These are phyloP conservation scores for Minunthozetes semirufus DNA, from an alignment of 2,888 invertebrate genomes.

Conservation along the genomic window DNA sequence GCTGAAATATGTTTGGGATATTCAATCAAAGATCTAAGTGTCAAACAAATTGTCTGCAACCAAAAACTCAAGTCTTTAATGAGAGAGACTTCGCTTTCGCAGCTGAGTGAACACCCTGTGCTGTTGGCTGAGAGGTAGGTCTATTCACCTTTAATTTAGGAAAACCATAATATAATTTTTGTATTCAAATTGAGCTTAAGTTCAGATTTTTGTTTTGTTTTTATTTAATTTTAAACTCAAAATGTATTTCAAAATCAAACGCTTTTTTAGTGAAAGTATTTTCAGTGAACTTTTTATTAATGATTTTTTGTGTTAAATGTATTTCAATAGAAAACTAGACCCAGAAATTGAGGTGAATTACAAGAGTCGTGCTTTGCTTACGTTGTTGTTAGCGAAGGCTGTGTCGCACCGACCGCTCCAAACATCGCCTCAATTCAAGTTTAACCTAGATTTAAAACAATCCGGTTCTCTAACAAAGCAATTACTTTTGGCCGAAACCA, in stretches of 20 bases:
- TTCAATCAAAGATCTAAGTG: neutral
- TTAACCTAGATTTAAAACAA: neutral
- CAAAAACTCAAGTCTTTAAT: neutral
- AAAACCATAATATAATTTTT: neutral
- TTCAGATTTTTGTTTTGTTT: neutral
- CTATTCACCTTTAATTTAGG: neutral
- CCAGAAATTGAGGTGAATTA: conserved; percentile 15
- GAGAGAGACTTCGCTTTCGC: neutral
- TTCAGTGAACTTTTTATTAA: neutral
- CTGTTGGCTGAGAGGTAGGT: neutral
- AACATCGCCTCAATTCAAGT: conserved; percentile 3
- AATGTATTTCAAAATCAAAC: neutral
- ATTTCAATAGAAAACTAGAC: neutral
- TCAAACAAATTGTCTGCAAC: neutral
- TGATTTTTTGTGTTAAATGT: neutral
- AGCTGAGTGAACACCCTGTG: neutral
- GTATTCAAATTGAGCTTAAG: neutral
- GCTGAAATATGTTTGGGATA: conserved; percentile 2
- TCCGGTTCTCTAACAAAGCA: neutral
- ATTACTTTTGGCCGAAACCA: conserved; percentile 3
- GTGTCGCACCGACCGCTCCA: neutral
- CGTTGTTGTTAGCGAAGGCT: neutral
- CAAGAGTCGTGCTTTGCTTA: conserved; percentile 15
- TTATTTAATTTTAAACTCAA: neutral
- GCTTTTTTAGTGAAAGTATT: neutral